Percentiles rank a stretch among this genome's conserved stretches.
Conservation (phyloP, 1,140 invertebrate species). For the Wiebesia pumilae region DNA sequence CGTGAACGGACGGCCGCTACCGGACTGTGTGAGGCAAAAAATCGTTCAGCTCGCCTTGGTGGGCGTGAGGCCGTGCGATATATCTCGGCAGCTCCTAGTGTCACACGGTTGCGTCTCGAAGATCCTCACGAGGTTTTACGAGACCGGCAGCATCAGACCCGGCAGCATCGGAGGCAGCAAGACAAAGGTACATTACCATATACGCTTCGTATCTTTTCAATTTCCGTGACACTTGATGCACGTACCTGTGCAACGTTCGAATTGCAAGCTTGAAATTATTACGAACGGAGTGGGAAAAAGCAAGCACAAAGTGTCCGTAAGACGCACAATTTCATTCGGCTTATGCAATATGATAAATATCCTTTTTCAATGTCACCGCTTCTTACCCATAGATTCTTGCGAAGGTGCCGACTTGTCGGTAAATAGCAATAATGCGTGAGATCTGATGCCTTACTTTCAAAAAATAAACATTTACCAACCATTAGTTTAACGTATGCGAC, state of each 20-base stretch:
- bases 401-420: not conserved
- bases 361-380: not conserved
- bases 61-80: slow-evolving; percentile 95
- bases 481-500: not conserved
- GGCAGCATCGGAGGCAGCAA: slow-evolving; percentile 93
- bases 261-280: not conserved
- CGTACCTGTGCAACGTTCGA: not conserved
- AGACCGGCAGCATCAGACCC: slow-evolving; percentile 93
- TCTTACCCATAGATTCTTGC: not conserved
- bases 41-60: slow-evolving; percentile 95
- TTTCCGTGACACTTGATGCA: not conserved
- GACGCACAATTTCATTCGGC: not conserved
- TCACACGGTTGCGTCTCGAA: slow-evolving; percentile 98
- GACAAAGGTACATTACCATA: slow-evolving; percentile 83
- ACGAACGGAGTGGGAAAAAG: not conserved
- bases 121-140: slow-evolving; percentile 96
- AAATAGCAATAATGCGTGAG: not conserved
- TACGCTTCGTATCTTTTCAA: not conserved
- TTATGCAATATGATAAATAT: not conserved
- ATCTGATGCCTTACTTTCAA: not conserved
- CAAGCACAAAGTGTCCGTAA: not conserved
- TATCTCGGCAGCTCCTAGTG: slow-evolving; percentile 94
- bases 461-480: not conserved
- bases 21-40: slow-evolving; percentile 92
- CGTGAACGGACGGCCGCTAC: slow-evolving; percentile 95